Evolutionary conservation across 2,888 invertebrate species (phyloP).

Genomic region (Drosophila subquinaria): DNA sequence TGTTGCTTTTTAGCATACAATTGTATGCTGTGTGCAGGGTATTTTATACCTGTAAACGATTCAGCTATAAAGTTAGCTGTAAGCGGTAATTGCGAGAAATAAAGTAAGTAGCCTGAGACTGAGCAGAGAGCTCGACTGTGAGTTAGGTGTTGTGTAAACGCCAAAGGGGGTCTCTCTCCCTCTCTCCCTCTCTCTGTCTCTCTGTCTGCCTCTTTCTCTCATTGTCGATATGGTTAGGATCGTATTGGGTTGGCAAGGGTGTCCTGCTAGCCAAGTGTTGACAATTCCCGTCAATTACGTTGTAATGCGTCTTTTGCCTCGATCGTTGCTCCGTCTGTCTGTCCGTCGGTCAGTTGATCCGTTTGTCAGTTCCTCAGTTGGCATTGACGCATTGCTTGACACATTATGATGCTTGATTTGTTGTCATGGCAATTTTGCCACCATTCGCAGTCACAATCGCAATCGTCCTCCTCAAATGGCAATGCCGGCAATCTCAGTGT

Average conservation of each 20-base stretch:
- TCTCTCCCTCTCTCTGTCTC: too few species aligned
- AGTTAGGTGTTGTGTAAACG: constrained; percentile 22
- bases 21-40: constrained; percentile 1
- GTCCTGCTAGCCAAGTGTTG: constrained; percentile 72
- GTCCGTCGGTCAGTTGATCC: neutral
- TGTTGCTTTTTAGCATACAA: neutral
- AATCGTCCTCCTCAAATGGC: constrained; percentile 66
- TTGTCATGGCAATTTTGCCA: constrained; percentile 80
- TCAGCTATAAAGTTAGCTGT: constrained; percentile 47
- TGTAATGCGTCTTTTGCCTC: constrained; percentile 66
- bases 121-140: constrained; percentile 5
- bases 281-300: constrained; percentile 84
- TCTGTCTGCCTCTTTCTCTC: neutral
- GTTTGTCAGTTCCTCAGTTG: constrained; percentile 48
- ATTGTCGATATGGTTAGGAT: neutral
- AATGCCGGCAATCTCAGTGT: constrained; percentile 46
- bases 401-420: constrained; percentile 80
- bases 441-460: constrained; percentile 55
- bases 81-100: constrained; percentile 71
- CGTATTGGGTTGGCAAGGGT: neutral
- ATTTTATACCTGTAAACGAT: neutral
- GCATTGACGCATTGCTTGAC: constrained; percentile 81
- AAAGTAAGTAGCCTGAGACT: constrained; percentile 51
- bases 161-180: constrained; percentile 1
- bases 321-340: constrained; percentile 5